Conservation (phyloP, 2,888 invertebrate species). For the Timandra comae region DNA sequence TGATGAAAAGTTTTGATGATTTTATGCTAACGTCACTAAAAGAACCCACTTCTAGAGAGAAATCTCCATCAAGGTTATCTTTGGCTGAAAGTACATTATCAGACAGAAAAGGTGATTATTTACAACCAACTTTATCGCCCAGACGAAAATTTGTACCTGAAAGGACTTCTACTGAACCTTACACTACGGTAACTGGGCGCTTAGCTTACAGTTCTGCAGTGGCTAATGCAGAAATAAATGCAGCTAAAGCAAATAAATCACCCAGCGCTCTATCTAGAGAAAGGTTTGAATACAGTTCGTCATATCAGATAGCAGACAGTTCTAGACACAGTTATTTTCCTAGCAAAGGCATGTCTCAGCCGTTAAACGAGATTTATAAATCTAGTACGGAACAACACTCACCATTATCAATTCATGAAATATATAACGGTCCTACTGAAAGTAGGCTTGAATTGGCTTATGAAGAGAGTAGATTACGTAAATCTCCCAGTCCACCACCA, state of each 20-base stretch:
- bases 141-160: constrained; percentile 76
- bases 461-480: constrained; percentile 63
- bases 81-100: constrained; percentile 77
- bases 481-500: constrained; percentile 86
- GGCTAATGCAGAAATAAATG: constrained; percentile 78
- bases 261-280: constrained; percentile 75
- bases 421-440: constrained; percentile 75
- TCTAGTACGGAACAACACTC: constrained; percentile 75
- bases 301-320: constrained; percentile 64
- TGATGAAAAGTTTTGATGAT: constrained; percentile 79
- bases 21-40: constrained; percentile 73
- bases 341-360: constrained; percentile 51
- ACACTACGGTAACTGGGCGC: constrained; percentile 79
- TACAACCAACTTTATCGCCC: constrained; percentile 76
- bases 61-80: constrained; percentile 79
- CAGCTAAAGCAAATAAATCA: constrained; percentile 69
- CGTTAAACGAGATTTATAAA: constrained; percentile 71
- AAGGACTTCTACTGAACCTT: constrained; percentile 77
- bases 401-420: constrained; percentile 79
- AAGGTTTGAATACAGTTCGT: constrained; percentile 75
- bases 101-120: constrained; percentile 80
- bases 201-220: constrained; percentile 82
- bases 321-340: constrained; percentile 57
- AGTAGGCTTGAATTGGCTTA: constrained; percentile 65
- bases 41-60: constrained; percentile 65